phyloP scores from a whole-genome alignment of 1,140 invertebrate genomes.

The Cardiocondyla obscurior region DNA sequence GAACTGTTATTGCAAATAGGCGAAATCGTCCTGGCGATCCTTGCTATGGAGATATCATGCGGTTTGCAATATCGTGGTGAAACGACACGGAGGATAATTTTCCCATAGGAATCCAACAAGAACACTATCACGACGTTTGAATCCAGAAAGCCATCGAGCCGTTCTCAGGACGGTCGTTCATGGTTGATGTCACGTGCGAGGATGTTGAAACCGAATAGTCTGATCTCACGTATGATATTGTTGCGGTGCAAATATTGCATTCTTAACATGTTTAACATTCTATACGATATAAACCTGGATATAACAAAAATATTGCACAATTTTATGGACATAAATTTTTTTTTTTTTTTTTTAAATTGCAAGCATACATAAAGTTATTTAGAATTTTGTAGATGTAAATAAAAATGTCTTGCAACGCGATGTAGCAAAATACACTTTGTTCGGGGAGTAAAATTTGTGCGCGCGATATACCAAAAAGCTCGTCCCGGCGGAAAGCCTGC shows the following conservation, averaged over 20 bases:
- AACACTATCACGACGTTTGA: slow-evolving; percentile 73
- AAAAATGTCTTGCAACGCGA: not conserved
- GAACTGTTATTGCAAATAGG: slow-evolving; percentile 78
- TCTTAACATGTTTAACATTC: slow-evolving; percentile 26
- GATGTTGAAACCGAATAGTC: slow-evolving; percentile 33
- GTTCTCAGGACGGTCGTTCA: slow-evolving; percentile 69
- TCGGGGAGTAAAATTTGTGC: slow-evolving; percentile 13
- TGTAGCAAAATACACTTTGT: slow-evolving; percentile 18
- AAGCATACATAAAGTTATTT: not conserved
- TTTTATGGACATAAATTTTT: not conserved
- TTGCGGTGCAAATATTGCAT: slow-evolving; percentile 18
- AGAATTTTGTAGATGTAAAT: not conserved
- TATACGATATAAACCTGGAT: not conserved
- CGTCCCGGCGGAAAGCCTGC: slow-evolving; percentile 37
- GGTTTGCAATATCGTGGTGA: slow-evolving; percentile 67
- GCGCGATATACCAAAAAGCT: slow-evolving; percentile 11
- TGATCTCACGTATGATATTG: not conserved
- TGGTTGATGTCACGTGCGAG: slow-evolving; percentile 75
- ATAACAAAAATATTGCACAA: not conserved
- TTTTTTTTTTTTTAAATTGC: not conserved
- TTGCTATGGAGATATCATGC: slow-evolving; percentile 73
- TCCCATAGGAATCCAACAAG: slow-evolving; percentile 74
- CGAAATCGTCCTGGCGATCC: slow-evolving; percentile 72
- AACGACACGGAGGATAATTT: slow-evolving; percentile 76
- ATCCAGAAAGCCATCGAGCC: slow-evolving; percentile 62